These are phyloP conservation scores for Palaemon carinicauda DNA, from an alignment of 1,140 invertebrate species.

Conservation along the genomic window DNA sequence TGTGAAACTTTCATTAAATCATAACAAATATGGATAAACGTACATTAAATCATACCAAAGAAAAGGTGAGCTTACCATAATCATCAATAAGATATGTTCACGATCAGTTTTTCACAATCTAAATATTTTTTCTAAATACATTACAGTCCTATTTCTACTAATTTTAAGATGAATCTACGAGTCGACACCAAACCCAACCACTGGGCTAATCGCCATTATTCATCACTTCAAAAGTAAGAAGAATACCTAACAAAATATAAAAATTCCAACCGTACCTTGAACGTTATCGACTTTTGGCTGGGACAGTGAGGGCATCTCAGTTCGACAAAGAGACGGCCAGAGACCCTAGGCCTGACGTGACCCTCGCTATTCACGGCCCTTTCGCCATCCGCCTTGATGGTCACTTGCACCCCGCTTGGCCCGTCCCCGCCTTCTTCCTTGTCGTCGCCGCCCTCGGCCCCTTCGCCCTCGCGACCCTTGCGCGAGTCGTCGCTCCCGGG, in stretches of 20 bases:
- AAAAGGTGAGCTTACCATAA: too few relatives aligned
- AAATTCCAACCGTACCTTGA: slow-evolving; percentile 47
- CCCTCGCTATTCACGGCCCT: slow-evolving; percentile 47
- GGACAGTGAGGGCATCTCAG: slow-evolving; percentile 39
- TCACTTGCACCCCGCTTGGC: slow-evolving; percentile 38
- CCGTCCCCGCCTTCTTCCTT: slow-evolving; percentile 14
- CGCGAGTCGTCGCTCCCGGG: neutral
- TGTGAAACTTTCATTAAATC: too few relatives aligned
- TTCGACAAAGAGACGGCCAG: slow-evolving; percentile 42
- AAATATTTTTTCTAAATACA: too few relatives aligned
- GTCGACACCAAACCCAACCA: too few relatives aligned
- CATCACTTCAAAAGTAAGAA: too few relatives aligned
- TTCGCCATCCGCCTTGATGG: slow-evolving; percentile 37
- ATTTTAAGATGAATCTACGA: too few relatives aligned
- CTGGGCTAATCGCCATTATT: too few relatives aligned
- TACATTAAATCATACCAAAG: too few relatives aligned
- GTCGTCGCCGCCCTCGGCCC: neutral
- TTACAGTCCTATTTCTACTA: too few relatives aligned
- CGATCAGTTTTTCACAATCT: neutral
- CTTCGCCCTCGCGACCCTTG: slow-evolving; percentile 4
- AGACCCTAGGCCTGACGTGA: slow-evolving; percentile 27
- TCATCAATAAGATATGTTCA: neutral
- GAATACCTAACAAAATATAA: too few relatives aligned
- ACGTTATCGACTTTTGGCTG: slow-evolving; percentile 43
- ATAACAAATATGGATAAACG: too few relatives aligned